Evolutionary conservation across 2,888 invertebrate species (phyloP).

Genomic region (Diaperis boleti): DNA sequence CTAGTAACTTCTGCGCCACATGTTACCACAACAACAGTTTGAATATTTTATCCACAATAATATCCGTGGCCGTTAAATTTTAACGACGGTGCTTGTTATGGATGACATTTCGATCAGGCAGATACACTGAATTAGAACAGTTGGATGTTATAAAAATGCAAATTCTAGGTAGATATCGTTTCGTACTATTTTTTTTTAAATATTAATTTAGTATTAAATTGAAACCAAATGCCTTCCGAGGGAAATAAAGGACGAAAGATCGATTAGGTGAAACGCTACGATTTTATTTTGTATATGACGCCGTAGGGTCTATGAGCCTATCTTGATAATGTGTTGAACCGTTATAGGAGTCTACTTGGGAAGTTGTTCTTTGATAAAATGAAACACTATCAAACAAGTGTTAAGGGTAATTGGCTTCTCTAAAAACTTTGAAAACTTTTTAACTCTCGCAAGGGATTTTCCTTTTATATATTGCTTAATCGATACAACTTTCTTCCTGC

Average conservation of each 20-base stretch:
- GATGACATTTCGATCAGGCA: too few species aligned
- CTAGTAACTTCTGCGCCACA: too few species aligned
- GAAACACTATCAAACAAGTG: slow-evolving; percentile 49
- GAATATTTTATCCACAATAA: too few species aligned
- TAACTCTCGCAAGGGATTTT: slow-evolving; percentile 20
- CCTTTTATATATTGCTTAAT: slow-evolving; percentile 22
- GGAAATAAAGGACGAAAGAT: background rate
- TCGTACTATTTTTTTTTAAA: too few species aligned
- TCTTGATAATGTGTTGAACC: slow-evolving; percentile 47
- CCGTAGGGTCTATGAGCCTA: slow-evolving; percentile 33
- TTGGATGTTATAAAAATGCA: too few species aligned
- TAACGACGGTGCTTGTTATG: too few species aligned
- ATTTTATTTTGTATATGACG: slow-evolving; percentile 28
- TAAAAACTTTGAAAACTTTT: slow-evolving; percentile 35
- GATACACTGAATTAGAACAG: too few species aligned
- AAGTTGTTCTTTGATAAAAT: slow-evolving; percentile 49
- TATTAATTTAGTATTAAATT: too few species aligned
- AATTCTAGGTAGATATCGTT: too few species aligned
- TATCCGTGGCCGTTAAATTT: too few species aligned
- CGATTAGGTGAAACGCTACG: background rate
- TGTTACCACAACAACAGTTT: too few species aligned
- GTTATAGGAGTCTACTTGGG: slow-evolving; percentile 50
- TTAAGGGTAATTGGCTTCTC: slow-evolving; percentile 46
- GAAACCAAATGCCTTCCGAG: slow-evolving; percentile 6
- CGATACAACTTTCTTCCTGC: slow-evolving; percentile 1